phyloP scores from a whole-genome alignment of 2,888 invertebrate species.

The Apamea monoglypha region DNA sequence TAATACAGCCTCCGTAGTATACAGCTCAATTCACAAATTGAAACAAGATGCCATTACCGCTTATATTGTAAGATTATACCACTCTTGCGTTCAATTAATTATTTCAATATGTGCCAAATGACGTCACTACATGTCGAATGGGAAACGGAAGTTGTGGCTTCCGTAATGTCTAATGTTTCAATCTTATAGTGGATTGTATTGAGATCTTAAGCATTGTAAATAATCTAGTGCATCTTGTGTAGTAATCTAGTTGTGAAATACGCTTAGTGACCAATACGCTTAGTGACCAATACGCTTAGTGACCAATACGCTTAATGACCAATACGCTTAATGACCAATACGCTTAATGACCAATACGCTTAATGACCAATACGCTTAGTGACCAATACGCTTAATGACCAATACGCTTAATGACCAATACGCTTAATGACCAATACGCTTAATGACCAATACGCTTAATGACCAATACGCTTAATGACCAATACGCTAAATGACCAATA shows the following conservation, averaged over 20 bases:
- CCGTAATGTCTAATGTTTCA: background rate
- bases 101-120: slow-evolving; percentile 3
- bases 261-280: no score
- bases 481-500: no score
- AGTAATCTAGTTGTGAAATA: background rate
- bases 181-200: background rate
- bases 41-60: slow-evolving; percentile 2
- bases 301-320: no score
- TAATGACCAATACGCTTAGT: no score
- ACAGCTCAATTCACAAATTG: slow-evolving; percentile 4
- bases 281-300: no score
- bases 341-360: no score
- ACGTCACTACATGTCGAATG: background rate
- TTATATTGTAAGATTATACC: background rate
- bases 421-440: no score
- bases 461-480: no score
- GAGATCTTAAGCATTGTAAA: background rate
- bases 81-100: background rate
- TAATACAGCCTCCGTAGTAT: background rate
- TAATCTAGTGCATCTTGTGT: background rate
- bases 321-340: no score
- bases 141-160: background rate
- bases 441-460: no score
- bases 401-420: no score
- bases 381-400: no score